phyloP scores from a whole-genome alignment of 2,888 invertebrate genomes.

The Phalangium opilio region DNA sequence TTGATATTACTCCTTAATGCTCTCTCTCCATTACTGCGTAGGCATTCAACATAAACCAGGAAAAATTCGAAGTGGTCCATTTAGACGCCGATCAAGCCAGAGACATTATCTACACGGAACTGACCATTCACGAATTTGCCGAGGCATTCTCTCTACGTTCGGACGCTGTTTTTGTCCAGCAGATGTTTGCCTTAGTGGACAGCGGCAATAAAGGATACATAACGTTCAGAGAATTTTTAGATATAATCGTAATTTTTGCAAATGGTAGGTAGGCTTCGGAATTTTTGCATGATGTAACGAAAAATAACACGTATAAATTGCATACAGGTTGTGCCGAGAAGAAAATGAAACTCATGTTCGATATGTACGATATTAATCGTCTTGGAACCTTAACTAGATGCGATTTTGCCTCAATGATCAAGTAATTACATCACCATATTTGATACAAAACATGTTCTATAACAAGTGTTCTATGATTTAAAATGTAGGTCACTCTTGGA shows the following conservation, averaged over 20 bases:
- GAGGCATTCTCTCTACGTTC: constrained; percentile 42
- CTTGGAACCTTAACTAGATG: constrained; percentile 34
- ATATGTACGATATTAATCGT: constrained; percentile 42
- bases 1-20: too few relatives aligned
- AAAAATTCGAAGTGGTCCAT: constrained; percentile 7
- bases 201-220: constrained; percentile 44
- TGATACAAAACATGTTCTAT: too few relatives aligned
- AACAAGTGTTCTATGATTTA: not conserved
- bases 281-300: too few relatives aligned
- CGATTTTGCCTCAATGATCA: constrained; percentile 39
- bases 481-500: constrained; percentile 38
- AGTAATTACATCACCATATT: too few relatives aligned
- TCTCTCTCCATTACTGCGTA: constrained; percentile 5
- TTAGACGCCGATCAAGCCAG: constrained; percentile 28
- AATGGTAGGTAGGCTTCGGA: constrained; percentile 29
- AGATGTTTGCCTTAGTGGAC: constrained; percentile 43
- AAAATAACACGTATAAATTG: too few relatives aligned
- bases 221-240: constrained; percentile 45
- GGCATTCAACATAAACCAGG: constrained; percentile 22
- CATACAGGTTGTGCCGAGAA: too few relatives aligned
- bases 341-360: not conserved
- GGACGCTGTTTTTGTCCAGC: constrained; percentile 40
- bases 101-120: constrained; percentile 38
- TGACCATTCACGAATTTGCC: constrained; percentile 43
- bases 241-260: constrained; percentile 43